These are phyloP conservation scores for Cladorhizidae sp. DNA, from an alignment of 37 sponge, comb jelly and placozoan species.

Conservation along the genomic window DNA sequence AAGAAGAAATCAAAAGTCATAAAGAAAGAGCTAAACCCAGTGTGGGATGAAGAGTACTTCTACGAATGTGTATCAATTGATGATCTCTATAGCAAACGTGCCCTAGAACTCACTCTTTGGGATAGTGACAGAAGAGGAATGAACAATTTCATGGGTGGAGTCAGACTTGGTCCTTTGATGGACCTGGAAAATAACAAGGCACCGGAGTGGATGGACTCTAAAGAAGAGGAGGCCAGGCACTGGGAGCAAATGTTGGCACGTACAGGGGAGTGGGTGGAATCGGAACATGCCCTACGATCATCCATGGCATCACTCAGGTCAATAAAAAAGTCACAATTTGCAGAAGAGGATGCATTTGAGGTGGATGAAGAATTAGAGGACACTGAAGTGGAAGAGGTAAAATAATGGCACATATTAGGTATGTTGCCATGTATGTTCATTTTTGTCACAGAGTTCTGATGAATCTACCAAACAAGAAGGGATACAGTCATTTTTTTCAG, in stretches of 20 bases:
- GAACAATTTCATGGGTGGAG: slow-evolving; percentile 69
- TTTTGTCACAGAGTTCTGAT: too few relatives aligned
- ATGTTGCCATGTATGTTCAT: too few relatives aligned
- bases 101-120: slow-evolving; percentile 70
- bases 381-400: not conserved
- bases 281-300: slow-evolving; percentile 47
- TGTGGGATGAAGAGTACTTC: slow-evolving; percentile 47
- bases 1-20: slow-evolving; percentile 63
- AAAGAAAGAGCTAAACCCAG: slow-evolving; percentile 48
- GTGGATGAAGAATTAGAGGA: not conserved
- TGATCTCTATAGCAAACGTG: slow-evolving; percentile 36
- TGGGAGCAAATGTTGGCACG: slow-evolving; percentile 57
- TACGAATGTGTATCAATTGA: slow-evolving; percentile 14
- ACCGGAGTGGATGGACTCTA: slow-evolving; percentile 60
- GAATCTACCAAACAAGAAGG: too few relatives aligned
- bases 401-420: too few relatives aligned
- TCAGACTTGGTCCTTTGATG: slow-evolving; percentile 45
- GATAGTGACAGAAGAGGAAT: slow-evolving; percentile 46
- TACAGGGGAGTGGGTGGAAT: slow-evolving; percentile 70
- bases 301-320: slow-evolving; percentile 18
- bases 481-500: too few relatives aligned
- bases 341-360: not conserved
- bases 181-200: not conserved
- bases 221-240: slow-evolving; percentile 42
- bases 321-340: too few relatives aligned